Evolutionary conservation across 2,888 invertebrate genomes (phyloP).

Genomic region (Drosophila ezoana): DNA sequence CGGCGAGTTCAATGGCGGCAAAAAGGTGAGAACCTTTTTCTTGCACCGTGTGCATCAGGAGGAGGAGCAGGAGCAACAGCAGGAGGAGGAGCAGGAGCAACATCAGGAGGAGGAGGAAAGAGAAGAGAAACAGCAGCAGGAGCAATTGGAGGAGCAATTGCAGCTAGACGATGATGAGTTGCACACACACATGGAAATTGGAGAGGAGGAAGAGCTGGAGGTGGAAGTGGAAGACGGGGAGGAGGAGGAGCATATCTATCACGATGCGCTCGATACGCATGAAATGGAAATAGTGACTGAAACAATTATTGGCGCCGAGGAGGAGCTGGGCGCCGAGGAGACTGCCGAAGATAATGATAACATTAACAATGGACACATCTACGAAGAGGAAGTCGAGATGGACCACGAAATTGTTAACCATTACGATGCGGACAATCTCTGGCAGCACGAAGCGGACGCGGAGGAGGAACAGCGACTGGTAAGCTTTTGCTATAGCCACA

Average conservation of each 20-base stretch:
- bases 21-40: constrained; percentile 68
- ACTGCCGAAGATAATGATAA: constrained; percentile 29
- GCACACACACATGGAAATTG: constrained; percentile 9
- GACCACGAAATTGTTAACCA: constrained; percentile 17
- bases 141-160: constrained; percentile 6
- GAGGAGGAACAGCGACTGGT: constrained; percentile 7
- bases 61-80: constrained; percentile 21
- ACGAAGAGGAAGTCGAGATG: constrained; percentile 16
- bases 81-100: constrained; percentile 13
- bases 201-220: constrained; percentile 12
- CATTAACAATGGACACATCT: constrained; percentile 46
- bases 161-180: constrained; percentile 2
- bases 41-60: constrained; percentile 66
- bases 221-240: background rate
- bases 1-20: constrained; percentile 64
- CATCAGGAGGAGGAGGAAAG: constrained; percentile 18
- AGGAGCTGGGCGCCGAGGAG: constrained; percentile 50
- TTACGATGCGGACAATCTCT: constrained; percentile 5
- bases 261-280: constrained; percentile 35
- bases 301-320: constrained; percentile 75
- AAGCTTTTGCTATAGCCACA: constrained; percentile 13
- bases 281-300: constrained; percentile 53
- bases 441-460: constrained; percentile 1
- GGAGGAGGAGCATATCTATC: constrained; percentile 37
- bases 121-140: constrained; percentile 9